These are phyloP conservation scores for Sitta europaea DNA, from an alignment of 2,113 vertebrate genomes.

Conservation along the genomic window DNA sequence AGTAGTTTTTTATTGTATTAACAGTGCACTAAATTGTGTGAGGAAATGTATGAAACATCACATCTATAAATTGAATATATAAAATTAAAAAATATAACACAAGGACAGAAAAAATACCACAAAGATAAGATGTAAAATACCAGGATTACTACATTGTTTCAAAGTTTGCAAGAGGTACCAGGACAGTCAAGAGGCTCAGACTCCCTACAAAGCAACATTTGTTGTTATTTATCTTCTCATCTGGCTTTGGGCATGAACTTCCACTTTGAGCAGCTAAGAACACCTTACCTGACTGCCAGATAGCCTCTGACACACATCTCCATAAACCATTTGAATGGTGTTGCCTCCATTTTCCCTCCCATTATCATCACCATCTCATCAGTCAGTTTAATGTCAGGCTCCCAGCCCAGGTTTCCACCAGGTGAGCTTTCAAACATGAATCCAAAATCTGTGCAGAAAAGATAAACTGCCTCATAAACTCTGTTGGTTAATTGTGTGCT, in stretches of 20 bases:
- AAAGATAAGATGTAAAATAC: background rate
- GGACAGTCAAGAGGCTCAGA: background rate
- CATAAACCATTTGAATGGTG: constrained; percentile 98
- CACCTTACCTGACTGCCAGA: constrained; percentile 88
- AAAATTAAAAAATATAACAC: background rate
- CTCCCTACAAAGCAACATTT: background rate
- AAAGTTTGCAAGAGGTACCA: background rate
- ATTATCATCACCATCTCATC: constrained; percentile 99
- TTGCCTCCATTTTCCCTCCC: constrained; percentile 99
- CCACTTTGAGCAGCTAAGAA: background rate
- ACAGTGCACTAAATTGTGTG: background rate
- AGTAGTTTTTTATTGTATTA: background rate
- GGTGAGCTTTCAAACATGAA: constrained; percentile 99
- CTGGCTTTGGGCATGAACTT: background rate
- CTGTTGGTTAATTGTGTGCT: background rate
- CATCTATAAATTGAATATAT: background rate
- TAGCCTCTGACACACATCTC: constrained; percentile 98
- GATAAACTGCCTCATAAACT: background rate
- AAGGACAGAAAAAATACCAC: background rate
- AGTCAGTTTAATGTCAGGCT: constrained; percentile 95
- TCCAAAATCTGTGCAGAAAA: constrained; percentile 85
- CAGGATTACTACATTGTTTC: background rate
- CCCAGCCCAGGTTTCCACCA: constrained; percentile 95
- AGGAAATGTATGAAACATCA: background rate
- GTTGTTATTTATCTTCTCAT: background rate